Percentiles rank a stretch among this genome's conserved stretches.
phyloP scores from a whole-genome alignment of 2,113 vertebrate genomes.

The Microcebus griseorufus region DNA sequence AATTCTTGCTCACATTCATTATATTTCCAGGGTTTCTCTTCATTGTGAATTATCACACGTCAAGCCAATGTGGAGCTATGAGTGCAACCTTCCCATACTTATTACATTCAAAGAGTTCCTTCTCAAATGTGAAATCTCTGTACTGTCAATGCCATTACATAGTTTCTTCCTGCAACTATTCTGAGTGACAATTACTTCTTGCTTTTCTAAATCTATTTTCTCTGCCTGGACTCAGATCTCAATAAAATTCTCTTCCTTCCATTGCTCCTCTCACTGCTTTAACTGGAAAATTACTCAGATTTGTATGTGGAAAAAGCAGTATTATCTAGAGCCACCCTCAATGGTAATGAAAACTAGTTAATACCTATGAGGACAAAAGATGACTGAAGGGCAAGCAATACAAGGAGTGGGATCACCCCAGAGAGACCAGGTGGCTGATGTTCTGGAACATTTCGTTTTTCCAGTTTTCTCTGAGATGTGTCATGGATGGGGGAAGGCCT shows the following conservation, averaged over 20 bases:
- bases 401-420: neutral
- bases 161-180: neutral
- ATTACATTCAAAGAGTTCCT: neutral
- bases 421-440: no score
- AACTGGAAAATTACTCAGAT: neutral
- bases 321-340: neutral
- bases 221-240: neutral
- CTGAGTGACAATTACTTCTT: constrained; percentile 7
- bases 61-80: neutral
- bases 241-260: neutral
- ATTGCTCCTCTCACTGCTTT: neutral
- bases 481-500: neutral
- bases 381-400: neutral
- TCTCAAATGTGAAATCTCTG: neutral
- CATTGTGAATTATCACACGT: neutral
- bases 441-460: neutral
- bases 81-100: neutral
- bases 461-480: neutral
- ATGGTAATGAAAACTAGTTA: neutral
- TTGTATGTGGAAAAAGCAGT: neutral
- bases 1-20: neutral
- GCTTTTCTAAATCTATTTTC: constrained; percentile 21
- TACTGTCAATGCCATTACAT: neutral
- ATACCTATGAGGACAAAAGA: neutral
- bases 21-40: neutral